Evolutionary conservation across 2,888 invertebrate species (phyloP).

Genomic region (Cyaniris semiargus): DNA sequence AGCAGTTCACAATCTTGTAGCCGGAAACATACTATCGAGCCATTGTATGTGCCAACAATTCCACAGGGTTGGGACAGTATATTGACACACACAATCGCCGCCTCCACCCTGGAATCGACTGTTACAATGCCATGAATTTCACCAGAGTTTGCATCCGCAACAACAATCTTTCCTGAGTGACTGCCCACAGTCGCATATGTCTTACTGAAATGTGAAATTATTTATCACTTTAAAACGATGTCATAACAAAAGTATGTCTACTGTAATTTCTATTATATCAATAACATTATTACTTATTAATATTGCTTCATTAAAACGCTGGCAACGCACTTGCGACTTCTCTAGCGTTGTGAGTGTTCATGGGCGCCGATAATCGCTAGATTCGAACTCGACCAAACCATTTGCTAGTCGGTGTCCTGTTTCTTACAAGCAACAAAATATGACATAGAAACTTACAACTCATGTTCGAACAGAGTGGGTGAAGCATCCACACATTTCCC

Average conservation of each 20-base stretch:
- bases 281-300: too few species aligned
- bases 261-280: too few species aligned
- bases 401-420: neutral
- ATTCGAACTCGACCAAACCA: too few species aligned
- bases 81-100: slow-evolving; percentile 75
- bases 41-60: slow-evolving; percentile 89
- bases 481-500: slow-evolving; percentile 92
- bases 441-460: slow-evolving; percentile 1
- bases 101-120: slow-evolving; percentile 87
- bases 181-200: slow-evolving; percentile 66
- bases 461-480: slow-evolving; percentile 77
- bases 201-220: slow-evolving; percentile 55
- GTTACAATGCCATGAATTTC: slow-evolving; percentile 65
- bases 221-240: neutral
- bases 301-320: neutral
- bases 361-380: too few species aligned
- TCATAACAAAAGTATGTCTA: too few species aligned
- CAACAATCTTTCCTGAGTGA: slow-evolving; percentile 86
- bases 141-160: slow-evolving; percentile 80
- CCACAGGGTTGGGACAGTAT: slow-evolving; percentile 60
- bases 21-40: slow-evolving; percentile 84
- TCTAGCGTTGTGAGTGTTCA: too few species aligned
- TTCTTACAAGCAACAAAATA: neutral
- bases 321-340: neutral
- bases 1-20: slow-evolving; percentile 73